A percentile compares a stretch with the other conserved stretches of the same genome.
These are phyloP conservation scores for Tiliacea aurago DNA, from an alignment of 2,888 invertebrate species.

Conservation along the genomic window DNA sequence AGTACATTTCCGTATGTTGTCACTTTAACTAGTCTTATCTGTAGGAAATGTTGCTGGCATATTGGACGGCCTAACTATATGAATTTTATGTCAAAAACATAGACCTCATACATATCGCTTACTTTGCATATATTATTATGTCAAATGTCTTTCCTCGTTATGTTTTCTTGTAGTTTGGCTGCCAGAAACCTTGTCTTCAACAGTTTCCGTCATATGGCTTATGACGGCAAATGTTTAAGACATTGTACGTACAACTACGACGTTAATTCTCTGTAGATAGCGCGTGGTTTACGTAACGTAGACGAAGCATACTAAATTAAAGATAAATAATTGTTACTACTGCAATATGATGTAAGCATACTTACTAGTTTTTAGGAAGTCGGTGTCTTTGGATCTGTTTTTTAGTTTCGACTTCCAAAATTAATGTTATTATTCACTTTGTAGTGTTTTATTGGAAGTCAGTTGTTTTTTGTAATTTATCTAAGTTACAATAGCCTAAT, in stretches of 20 bases:
- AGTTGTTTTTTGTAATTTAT: no score
- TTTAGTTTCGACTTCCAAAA: no score
- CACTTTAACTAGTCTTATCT: constrained; percentile 16
- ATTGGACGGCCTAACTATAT: constrained; percentile 38
- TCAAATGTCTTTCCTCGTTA: constrained; percentile 1
- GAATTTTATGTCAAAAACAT: constrained; percentile 23
- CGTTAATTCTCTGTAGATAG: neutral
- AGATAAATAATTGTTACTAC: neutral
- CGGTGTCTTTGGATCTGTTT: no score
- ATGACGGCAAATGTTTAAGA: neutral
- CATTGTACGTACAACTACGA: neutral
- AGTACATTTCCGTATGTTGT: constrained; percentile 12
- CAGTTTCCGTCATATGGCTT: constrained; percentile 1
- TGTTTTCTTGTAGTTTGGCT: constrained; percentile 9
- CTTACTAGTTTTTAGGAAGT: no score
- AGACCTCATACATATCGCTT: constrained; percentile 20
- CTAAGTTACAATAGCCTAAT: no score
- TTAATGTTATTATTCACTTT: no score
- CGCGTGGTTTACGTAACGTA: neutral
- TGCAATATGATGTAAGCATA: neutral
- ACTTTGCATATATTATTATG: constrained; percentile 31
- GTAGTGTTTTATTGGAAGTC: no score
- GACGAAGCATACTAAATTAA: neutral
- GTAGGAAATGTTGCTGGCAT: constrained; percentile 42
- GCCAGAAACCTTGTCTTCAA: neutral